Evolutionary conservation across 2,888 invertebrate species (phyloP), one percentile per base, ranked within the genome.

Genomic region (Pristionchus maxplancki): DNA sequence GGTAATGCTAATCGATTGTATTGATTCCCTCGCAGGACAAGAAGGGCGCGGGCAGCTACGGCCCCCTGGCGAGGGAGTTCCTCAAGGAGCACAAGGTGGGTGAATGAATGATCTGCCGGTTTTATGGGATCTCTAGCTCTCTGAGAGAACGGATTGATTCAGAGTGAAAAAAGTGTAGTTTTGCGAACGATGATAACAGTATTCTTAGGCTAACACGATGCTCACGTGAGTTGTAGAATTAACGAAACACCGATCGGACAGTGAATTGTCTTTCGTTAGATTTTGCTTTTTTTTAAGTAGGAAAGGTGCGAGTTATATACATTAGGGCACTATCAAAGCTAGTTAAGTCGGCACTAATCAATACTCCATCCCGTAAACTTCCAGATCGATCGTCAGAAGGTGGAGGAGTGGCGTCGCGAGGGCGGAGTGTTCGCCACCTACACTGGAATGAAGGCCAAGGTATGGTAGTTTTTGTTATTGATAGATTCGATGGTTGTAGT

Each of bases 81-180:
- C 48, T 87, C 71, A 87, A 87, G 71, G 71, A 87, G 86, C 34
- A 87, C 34, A 87, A 87, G 71, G 86, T 87, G 24, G 2, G 48
- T 31, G 40, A 20, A 37, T 15, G 31, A 67, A 11, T 15, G 34
- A 20, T 5, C 20, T 58, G 24, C 4, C 28, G 5, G 1, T 62
- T 6, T 62, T 9, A 28, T 1, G 58, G n/a, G n/a, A n/a, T n/a
- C n/a, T n/a, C n/a, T n/a, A n/a, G n/a, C n/a, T n/a, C n/a, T n/a
- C n/a, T n/a, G n/a, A n/a, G n/a, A n/a, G n/a, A n/a, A n/a, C n/a
- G n/a, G n/a, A n/a, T n/a, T n/a, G n/a, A n/a, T n/a, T n/a, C n/a
- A n/a, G n/a, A n/a, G n/a, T n/a, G n/a, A n/a, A n/a, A n/a, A n/a
- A n/a, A n/a, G n/a, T n/a, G n/a, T n/a, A n/a, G n/a, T n/a, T n/a